Evolutionary conservation across 2,888 invertebrate species (phyloP).

Genomic region (Drosophila meridiana): DNA sequence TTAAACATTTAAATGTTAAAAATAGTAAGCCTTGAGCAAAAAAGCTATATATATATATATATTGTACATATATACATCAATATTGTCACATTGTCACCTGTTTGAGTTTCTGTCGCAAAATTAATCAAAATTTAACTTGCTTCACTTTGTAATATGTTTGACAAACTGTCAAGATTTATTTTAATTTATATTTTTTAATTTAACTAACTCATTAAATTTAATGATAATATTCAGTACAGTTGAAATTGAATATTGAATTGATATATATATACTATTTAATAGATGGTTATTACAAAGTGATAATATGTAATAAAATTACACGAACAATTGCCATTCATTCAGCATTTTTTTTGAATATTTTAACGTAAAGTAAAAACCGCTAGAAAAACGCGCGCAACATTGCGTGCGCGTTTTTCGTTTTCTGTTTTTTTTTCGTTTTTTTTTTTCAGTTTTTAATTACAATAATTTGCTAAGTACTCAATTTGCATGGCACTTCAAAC

Average conservation of each 20-base stretch:
- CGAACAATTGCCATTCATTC: background rate
- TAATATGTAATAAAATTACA: slow-evolving; percentile 4
- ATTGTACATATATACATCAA: background rate
- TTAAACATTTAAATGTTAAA: background rate
- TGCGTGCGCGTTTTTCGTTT: slow-evolving; percentile 31
- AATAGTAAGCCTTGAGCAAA: background rate
- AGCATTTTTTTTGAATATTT: background rate
- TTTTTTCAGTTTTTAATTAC: slow-evolving; percentile 50
- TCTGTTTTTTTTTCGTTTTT: slow-evolving; percentile 13
- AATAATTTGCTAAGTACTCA: slow-evolving; percentile 72
- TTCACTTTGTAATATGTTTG: background rate
- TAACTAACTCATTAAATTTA: background rate
- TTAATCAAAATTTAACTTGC: background rate
- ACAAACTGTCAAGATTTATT: background rate
- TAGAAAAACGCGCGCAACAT: slow-evolving; percentile 14
- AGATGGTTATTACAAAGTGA: slow-evolving; percentile 7
- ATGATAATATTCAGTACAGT: background rate
- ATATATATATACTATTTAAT: slow-evolving; percentile 10
- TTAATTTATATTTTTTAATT: background rate
- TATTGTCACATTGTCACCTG: background rate
- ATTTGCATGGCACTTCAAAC: slow-evolving; percentile 60
- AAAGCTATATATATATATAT: background rate
- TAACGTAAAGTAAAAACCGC: background rate
- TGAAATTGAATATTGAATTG: background rate
- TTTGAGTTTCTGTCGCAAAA: background rate